A percentile compares a stretch with the other conserved stretches of the same genome.
phyloP scores from a whole-genome alignment of 2,888 invertebrate species.

The Pachydiplax longipennis region DNA sequence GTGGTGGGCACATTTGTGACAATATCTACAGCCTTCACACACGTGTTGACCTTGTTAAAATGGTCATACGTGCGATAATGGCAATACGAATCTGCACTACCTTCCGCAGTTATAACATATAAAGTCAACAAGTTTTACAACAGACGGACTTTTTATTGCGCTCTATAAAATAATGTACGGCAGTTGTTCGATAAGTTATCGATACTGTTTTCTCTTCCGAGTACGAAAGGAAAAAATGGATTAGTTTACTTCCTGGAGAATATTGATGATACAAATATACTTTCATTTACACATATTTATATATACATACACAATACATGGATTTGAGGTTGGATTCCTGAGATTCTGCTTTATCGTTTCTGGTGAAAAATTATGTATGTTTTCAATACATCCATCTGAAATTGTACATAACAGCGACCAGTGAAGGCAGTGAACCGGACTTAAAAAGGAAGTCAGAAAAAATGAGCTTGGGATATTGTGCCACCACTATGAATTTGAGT shows the following conservation, averaged over 20 bases:
- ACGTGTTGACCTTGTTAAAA: too few relatives aligned
- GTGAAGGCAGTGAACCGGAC: conserved; percentile 2
- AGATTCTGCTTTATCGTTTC: neutral
- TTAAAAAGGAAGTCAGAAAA: neutral
- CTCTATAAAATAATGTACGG: too few relatives aligned
- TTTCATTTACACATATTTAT: neutral
- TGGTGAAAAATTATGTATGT: neutral
- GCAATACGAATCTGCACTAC: too few relatives aligned
- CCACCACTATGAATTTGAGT: neutral
- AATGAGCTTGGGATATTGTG: neutral
- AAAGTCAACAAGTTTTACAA: too few relatives aligned
- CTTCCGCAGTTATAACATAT: too few relatives aligned
- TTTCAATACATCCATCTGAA: neutral
- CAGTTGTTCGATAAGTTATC: too few relatives aligned
- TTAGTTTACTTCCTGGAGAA: too few relatives aligned
- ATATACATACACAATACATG: neutral
- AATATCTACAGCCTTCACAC: neutral
- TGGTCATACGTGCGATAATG: too few relatives aligned
- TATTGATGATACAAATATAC: neutral
- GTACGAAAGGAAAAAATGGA: too few relatives aligned
- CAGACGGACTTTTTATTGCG: too few relatives aligned
- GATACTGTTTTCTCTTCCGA: too few relatives aligned
- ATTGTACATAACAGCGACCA: neutral
- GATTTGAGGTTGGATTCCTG: neutral
- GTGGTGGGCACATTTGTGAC: neutral